Conservation (phyloP, 2,113 vertebrate genomes). For the Tamias sibiricus region DNA sequence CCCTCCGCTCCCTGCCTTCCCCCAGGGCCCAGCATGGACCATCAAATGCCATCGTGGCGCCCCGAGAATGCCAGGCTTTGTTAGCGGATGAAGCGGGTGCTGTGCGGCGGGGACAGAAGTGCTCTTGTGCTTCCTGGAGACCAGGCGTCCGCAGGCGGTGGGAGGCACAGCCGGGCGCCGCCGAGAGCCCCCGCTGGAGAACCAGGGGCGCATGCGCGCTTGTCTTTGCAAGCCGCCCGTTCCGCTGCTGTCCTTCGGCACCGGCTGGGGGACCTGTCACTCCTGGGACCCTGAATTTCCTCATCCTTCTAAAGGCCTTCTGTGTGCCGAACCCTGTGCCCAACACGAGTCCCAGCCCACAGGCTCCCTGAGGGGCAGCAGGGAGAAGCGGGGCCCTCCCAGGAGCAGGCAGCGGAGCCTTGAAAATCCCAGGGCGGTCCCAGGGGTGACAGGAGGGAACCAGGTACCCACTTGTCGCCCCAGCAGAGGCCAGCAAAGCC, state of each 20-base stretch:
- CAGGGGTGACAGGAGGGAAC: neutral
- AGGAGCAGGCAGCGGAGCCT: neutral
- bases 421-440: neutral
- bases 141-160: neutral
- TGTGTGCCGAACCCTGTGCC: too few species aligned
- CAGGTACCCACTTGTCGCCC: neutral
- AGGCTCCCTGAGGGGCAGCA: neutral
- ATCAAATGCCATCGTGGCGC: neutral
- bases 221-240: neutral
- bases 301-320: neutral
- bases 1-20: neutral
- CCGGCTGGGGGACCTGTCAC: neutral
- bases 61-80: constrained; percentile 61
- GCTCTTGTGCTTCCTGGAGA: constrained; percentile 45
- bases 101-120: constrained; percentile 49
- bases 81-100: constrained; percentile 18
- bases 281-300: neutral
- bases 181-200: neutral
- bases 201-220: neutral
- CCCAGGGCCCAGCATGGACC: neutral
- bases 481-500: neutral
- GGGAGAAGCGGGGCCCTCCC: neutral
- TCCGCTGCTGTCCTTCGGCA: neutral
- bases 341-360: fast-evolving
- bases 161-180: neutral